phyloP scores from a whole-genome alignment of 2,797 vertebrate species.

The Anisognathus igniventris region DNA sequence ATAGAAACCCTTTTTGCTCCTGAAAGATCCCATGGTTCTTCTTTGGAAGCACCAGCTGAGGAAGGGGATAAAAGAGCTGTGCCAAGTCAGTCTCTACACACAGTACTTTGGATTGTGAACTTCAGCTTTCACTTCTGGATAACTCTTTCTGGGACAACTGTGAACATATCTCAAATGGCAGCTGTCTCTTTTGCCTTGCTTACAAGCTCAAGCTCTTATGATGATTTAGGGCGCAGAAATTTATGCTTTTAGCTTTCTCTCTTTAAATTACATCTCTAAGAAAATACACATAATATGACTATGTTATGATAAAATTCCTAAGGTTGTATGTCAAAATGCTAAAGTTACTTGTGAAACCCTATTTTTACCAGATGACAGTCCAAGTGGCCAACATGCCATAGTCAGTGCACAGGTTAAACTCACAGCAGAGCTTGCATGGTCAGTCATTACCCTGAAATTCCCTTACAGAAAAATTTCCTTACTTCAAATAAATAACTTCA shows the following conservation, averaged over 20 bases:
- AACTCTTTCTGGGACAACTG: neutral
- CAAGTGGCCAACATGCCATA: neutral
- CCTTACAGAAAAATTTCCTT: neutral
- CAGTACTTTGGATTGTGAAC: neutral
- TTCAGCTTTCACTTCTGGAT: neutral
- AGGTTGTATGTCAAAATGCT: neutral
- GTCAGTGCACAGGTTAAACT: neutral
- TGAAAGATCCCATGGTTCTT: neutral
- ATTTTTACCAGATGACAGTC: neutral
- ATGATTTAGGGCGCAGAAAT: neutral
- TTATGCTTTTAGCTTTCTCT: neutral
- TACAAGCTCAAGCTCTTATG: neutral
- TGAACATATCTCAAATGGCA: neutral
- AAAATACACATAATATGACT: neutral
- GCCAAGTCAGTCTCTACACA: neutral
- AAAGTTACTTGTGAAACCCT: neutral
- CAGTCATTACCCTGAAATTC: neutral
- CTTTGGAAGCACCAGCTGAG: neutral
- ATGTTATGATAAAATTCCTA: neutral
- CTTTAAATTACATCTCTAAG: neutral
- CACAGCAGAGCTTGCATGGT: neutral
- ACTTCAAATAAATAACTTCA: neutral
- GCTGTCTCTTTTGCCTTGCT: neutral
- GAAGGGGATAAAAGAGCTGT: neutral
- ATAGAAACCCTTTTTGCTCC: neutral